Evolutionary conservation across 2,113 vertebrate species (phyloP), one percentile per base, ranked within the genome.

Genomic region (Hiodon tergisus): DNA sequence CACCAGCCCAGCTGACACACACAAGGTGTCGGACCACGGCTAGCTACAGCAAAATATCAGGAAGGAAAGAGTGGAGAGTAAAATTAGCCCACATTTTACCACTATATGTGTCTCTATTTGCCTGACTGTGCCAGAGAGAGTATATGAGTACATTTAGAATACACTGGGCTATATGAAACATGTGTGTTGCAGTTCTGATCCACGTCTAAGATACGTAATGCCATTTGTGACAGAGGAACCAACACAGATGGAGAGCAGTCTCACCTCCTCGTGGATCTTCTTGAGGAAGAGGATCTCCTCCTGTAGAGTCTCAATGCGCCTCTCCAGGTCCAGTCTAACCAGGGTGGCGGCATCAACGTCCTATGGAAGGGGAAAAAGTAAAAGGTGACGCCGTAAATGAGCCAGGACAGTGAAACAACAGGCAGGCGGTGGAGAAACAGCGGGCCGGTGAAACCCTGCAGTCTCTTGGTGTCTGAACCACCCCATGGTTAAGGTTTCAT

Each of bases 241-340:
- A 50, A 53, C 31, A 50, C 66, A 17, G 47, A 48, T 8, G 48
- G 54, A 52, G 16, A 51, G 67, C 67, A 8, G 10, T 71, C 89
- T 52, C 80, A 98, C 97, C 95, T 99, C 97, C 82, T 99, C 97
- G 0, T 99, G 97, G 76, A 99, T 95, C 88, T 96, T 99, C 91
- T 98, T 99, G 81, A 99, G 95, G 95, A 99, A 99, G 2, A 89
- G 94, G 0, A 99, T 98, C 86, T 99, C 97, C 86, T 99, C 97
- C 7, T 98, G 96, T 77, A 99, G 91, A 67, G 95, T 95, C 83
- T 98, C 97, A 0, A 99, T 98, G 81, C 96, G 94, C 79, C 97
- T 93, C 85, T 99, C 97, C 86, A 99, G 89, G 86, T 98, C 97
- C 9, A 99, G 93, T 76, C 97, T 93, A 81, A 96, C 92, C 74